A percentile compares a stretch with the other conserved stretches of the same genome.
phyloP scores from a whole-genome alignment of 2,113 vertebrate species.

The Propithecus coquereli region DNA sequence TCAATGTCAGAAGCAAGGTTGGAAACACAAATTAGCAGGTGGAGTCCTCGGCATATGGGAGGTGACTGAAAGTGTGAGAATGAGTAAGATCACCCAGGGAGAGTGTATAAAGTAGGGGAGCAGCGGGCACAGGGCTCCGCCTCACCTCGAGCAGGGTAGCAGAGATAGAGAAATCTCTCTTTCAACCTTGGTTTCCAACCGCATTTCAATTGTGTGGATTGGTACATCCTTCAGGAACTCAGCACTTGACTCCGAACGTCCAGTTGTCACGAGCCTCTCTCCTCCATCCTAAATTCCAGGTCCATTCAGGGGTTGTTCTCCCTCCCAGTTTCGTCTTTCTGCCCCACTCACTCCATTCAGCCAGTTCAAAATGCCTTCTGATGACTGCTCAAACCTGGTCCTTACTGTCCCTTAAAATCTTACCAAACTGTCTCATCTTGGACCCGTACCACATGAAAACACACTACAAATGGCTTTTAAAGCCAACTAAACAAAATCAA shows the following conservation, averaged over 20 bases:
- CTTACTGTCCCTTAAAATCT: background rate
- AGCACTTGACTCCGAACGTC: background rate
- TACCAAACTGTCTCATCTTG: background rate
- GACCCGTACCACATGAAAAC: background rate
- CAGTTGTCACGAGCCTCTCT: background rate
- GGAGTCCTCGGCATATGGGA: background rate
- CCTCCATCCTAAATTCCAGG: background rate
- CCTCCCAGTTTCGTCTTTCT: background rate
- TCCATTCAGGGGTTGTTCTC: background rate
- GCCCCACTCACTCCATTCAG: background rate
- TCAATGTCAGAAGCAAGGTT: background rate
- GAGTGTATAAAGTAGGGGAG: background rate
- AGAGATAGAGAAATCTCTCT: background rate
- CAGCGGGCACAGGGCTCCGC: background rate
- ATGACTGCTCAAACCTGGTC: background rate
- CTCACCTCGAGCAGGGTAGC: background rate
- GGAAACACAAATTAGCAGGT: background rate
- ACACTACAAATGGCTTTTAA: background rate
- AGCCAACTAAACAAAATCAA: slow-evolving; percentile 17
- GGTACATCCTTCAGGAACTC: background rate
- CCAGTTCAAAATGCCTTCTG: background rate
- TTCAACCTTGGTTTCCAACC: background rate
- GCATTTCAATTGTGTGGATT: background rate
- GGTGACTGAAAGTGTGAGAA: background rate
- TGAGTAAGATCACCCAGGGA: background rate